Evolutionary conservation across 2,888 invertebrate genomes (phyloP).

Genomic region (Meghimatium bilineatum): DNA sequence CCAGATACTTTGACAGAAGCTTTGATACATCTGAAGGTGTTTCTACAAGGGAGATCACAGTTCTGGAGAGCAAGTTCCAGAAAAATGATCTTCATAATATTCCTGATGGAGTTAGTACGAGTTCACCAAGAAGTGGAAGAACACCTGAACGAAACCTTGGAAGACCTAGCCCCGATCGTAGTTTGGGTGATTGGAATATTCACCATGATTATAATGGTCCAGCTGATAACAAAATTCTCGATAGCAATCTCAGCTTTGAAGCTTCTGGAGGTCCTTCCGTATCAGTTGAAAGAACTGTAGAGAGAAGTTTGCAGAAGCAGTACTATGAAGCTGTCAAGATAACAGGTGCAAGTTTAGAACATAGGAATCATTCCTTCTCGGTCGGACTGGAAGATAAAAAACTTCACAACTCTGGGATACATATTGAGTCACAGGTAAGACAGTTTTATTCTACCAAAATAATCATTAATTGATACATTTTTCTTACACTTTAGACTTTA

Average conservation of each 20-base stretch:
- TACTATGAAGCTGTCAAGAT: not conserved
- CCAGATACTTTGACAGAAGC: conserved; percentile 24
- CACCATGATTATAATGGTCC: not conserved
- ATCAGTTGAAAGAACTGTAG: not conserved
- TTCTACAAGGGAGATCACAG: not conserved
- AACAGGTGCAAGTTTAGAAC: not conserved
- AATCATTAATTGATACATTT: too few relatives aligned
- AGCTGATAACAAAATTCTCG: too few relatives aligned
- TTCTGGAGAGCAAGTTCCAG: not conserved
- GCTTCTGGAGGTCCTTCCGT: not conserved
- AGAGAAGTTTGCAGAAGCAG: not conserved
- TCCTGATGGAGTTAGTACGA: not conserved
- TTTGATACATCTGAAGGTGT: not conserved
- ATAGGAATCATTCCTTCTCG: not conserved
- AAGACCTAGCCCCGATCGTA: not conserved
- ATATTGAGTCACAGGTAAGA: not conserved
- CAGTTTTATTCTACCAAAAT: not conserved
- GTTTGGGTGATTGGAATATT: not conserved
- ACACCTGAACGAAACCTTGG: conserved; percentile 10
- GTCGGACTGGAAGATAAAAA: not conserved
- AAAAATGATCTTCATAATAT: not conserved
- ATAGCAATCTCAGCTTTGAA: not conserved
- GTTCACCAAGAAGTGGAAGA: not conserved
- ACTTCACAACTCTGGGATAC: not conserved
- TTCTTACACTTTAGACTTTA: too few relatives aligned